Evolutionary conservation across 2,113 vertebrate genomes (phyloP), one percentile per base, ranked within the genome.

Genomic region (Caranx melampygus): DNA sequence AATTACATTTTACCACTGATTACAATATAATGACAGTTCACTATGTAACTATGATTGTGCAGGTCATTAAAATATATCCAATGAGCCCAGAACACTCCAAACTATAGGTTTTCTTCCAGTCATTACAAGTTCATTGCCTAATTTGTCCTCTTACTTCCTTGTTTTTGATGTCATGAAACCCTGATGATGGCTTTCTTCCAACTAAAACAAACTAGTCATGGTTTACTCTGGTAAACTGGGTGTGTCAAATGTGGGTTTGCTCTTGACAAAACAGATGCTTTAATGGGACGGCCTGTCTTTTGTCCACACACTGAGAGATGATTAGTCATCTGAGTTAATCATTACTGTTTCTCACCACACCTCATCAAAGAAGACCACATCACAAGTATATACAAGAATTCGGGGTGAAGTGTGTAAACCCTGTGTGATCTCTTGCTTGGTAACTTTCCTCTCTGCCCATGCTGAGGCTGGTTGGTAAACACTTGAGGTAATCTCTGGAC

Each of bases 261-360:
- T 51, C 57, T 40, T 8, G 11, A 42, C 42, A 16, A 75, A 88
- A 74, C 16, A 4, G 42, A 66, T 55, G 60, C 72, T 89, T 83
- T 83, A 70, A 83, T 78, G 31, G 62, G 49, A 10, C 34, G 3
- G 8, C 26, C 47, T 72, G 16, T 76, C 66, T 62, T 84, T 89
- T 89, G 74, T 85, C 34, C 47, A 45, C 35, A 26, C 49, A 49
- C 73, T 52, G 58, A 35, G 1, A 18, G 33, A 75, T 0, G 8
- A 87, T 91, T 90, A 89, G 82, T 91, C 87, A 82, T 20, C 5
- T 6, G 7, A 26, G 84, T 91, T 89, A 92, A 91, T 92, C 51
- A 87, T 90, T 87, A 78, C 44, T 26, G 45, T 59, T 42, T 58
- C 65, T 59, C 35, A 64, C 79, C 85, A 80, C 84, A 67, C 87